Evolutionary conservation across 2,113 vertebrate species (phyloP).

Genomic region (Calyptommatus sinebrachiatus): DNA sequence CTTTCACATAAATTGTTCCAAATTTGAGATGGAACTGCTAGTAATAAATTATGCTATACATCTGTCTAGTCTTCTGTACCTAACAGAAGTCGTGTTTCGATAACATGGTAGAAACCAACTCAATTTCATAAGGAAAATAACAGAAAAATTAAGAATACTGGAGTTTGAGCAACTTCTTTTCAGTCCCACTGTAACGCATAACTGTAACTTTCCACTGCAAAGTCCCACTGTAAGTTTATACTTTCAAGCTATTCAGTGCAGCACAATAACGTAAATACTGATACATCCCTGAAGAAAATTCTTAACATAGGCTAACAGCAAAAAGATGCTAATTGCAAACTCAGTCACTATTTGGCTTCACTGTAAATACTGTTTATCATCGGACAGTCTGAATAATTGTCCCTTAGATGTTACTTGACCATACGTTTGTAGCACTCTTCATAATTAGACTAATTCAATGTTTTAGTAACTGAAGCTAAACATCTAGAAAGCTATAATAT

Average conservation of each 20-base stretch:
- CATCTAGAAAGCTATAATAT: neutral
- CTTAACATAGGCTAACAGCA: neutral
- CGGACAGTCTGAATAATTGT: neutral
- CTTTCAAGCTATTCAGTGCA: neutral
- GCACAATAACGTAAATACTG: neutral
- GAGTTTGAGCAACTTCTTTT: neutral
- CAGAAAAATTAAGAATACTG: neutral
- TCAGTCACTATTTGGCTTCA: neutral
- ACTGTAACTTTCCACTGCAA: no score
- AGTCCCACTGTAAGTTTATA: neutral
- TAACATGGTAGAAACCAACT: conserved; percentile 1
- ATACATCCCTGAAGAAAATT: neutral
- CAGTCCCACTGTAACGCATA: neutral
- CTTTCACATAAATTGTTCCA: neutral
- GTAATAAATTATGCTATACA: accelerated
- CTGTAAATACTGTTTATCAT: neutral
- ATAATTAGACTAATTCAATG: neutral
- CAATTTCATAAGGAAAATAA: neutral
- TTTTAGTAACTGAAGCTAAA: neutral
- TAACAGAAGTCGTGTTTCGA: neutral
- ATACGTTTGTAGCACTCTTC: no score
- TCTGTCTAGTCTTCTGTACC: neutral
- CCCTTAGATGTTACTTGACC: no score
- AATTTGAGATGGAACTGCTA: neutral
- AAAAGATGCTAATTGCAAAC: neutral